phyloP scores from a whole-genome alignment of 2,797 vertebrate genomes.

The Arrhamphus sclerolepis region DNA sequence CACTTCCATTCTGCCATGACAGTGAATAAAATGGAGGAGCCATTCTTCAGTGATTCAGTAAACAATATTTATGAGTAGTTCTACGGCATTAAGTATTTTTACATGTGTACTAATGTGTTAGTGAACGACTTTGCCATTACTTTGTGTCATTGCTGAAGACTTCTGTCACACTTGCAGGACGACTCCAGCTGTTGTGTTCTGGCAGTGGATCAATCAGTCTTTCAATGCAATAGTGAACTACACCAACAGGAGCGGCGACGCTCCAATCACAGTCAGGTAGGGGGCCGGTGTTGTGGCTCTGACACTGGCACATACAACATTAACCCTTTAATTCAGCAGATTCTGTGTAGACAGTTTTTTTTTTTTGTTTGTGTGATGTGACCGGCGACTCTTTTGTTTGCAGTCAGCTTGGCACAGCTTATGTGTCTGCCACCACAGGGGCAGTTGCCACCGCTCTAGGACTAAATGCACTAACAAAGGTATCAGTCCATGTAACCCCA shows the following conservation, averaged over 20 bases:
- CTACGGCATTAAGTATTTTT: neutral
- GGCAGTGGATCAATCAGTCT: slow-evolving; percentile 99
- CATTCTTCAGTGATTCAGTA: neutral
- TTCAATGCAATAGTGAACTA: slow-evolving; percentile 99
- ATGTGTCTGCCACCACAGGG: slow-evolving; percentile 95
- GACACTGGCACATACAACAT: neutral
- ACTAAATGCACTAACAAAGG: slow-evolving; percentile 96
- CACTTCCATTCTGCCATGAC: too few species aligned
- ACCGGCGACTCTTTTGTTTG: slow-evolving; percentile 71
- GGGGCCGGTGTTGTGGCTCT: neutral
- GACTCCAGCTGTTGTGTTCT: slow-evolving; percentile 93
- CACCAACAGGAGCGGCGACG: slow-evolving; percentile 96
- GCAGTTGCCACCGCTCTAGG: slow-evolving; percentile 95
- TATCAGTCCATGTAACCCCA: slow-evolving; percentile 75
- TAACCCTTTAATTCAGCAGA: slow-evolving; percentile 44
- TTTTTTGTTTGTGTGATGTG: slow-evolving; percentile 26
- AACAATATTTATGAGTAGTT: neutral
- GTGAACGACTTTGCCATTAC: neutral
- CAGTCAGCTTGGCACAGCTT: slow-evolving; percentile 95
- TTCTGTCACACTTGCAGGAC: slow-evolving; percentile 80
- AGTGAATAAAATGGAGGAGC: too few species aligned
- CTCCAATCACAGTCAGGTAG: slow-evolving; percentile 92
- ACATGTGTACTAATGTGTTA: neutral
- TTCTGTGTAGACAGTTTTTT: slow-evolving; percentile 19
- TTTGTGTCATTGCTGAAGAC: neutral